These are phyloP conservation scores for Limnephilus lunatus DNA, from an alignment of 2,888 invertebrate species.

Conservation along the genomic window DNA sequence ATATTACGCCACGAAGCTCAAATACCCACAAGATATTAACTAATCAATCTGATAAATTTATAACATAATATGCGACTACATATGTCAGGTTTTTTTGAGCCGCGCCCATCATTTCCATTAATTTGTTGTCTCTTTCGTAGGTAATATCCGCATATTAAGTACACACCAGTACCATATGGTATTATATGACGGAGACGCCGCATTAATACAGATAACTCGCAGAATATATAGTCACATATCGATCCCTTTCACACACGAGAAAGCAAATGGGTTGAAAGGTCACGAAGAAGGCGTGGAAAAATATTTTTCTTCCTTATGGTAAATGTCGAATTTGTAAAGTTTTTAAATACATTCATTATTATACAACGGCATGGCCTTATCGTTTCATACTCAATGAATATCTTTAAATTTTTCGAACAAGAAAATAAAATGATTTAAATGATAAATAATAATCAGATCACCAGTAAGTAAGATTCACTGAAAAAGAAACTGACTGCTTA, in stretches of 20 bases:
- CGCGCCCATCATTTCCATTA: neutral
- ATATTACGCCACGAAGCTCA: no score
- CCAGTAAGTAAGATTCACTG: no score
- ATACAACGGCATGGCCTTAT: neutral
- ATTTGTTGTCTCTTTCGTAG: neutral
- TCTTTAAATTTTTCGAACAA: neutral
- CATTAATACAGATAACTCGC: neutral
- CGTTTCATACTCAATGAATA: neutral
- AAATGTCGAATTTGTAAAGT: neutral
- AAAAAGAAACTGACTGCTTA: neutral
- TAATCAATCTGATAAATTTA: neutral
- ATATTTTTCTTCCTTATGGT: neutral
- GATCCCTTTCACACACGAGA: neutral
- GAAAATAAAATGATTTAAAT: no score
- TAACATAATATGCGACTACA: neutral
- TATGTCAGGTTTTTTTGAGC: neutral
- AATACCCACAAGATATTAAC: neutral
- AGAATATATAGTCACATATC: neutral
- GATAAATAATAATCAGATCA: no score
- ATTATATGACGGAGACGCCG: neutral
- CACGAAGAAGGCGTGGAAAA: constrained; percentile 20
- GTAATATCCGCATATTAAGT: neutral
- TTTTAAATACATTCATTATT: neutral
- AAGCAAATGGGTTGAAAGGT: constrained; percentile 16
- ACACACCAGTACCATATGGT: neutral